Evolutionary conservation across 2,113 vertebrate species (phyloP).

Genomic region (Labeo catla): DNA sequence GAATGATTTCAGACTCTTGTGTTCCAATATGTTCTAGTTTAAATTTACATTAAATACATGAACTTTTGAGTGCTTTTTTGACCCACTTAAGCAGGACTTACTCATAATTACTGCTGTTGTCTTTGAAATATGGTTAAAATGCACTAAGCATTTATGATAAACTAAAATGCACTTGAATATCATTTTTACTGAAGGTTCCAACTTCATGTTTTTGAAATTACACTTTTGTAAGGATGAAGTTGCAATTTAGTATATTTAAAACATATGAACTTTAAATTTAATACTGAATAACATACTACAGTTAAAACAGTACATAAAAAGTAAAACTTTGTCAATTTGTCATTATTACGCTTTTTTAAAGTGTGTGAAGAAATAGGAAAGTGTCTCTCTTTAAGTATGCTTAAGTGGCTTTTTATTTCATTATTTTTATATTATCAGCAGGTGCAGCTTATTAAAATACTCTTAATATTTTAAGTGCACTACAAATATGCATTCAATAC

Average conservation of each 20-base stretch:
- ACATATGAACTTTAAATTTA: background rate
- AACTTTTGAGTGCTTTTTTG: background rate
- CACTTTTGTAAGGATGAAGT: background rate
- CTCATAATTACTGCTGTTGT: no score
- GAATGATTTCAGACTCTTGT: background rate
- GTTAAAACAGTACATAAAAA: background rate
- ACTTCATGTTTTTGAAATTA: background rate
- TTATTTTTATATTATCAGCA: no score
- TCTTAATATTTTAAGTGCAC: background rate
- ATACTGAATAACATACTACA: background rate
- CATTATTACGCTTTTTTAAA: background rate
- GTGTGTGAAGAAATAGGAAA: no score
- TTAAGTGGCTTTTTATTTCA: no score
- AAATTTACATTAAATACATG: background rate
- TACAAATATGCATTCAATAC: background rate
- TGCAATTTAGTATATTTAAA: background rate
- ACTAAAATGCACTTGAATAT: background rate
- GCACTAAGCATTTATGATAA: background rate
- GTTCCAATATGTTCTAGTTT: background rate
- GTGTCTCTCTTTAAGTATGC: no score
- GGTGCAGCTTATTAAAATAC: no score
- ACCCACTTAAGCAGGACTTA: background rate
- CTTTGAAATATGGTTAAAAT: background rate
- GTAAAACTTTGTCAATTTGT: background rate
- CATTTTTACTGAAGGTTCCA: background rate